Base-by-base conservation (phyloP, 2,797 vertebrate genomes). In the Heteromormyrus szaboi region DNA sequence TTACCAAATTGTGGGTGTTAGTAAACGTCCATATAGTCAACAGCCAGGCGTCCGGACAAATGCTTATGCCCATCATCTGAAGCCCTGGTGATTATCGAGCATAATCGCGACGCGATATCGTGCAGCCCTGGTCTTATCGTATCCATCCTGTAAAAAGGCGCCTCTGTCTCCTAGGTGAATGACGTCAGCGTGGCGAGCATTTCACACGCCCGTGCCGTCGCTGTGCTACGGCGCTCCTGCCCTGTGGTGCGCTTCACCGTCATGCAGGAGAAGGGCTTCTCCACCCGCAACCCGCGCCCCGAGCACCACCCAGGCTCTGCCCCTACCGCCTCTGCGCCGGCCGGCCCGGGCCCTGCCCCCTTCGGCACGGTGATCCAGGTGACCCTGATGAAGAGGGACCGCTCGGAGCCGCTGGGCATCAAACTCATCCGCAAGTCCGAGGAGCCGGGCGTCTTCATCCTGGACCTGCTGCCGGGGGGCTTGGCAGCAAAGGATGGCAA, bases 241-340 rank as follows among this genome's bases (percentile, higher is more conserved):
- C 90, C 95, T 7, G 68, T 95, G 83, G 93, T 98, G 84, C 94
- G 96, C 89, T 95, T 99, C 90, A 95, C 97, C 0, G 96, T 98
- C 4, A 96, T 99, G 94, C 98, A 98, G 94, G 98, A 99, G 93
- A 98, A 97, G 93, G 97, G 97, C 1, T 98, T 98, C 91, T 97
- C 97, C 91, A 91, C 90, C 3, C 95, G 93, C 88, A 93, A 95
- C 86, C 90, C 91, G 0, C 95, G 95, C 1, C 91, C 95, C 0
- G 97, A 98, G 86, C 91, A 92, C 41, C 93, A 93, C 22, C 4
- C 92, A 0, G 88, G 33, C 53, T 8, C 94, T 4, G 19, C 62
- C 25, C 11, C 93, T n/a, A 91, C 91, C 85, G 89, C 94, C 83
- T 95, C 95, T 11, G 44, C 91, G 3, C 81, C 41, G 1, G 22